A percentile compares a stretch with the other conserved stretches of the same genome.
Evolutionary conservation across 2,113 vertebrate genomes (phyloP).

Genomic region (Peromyscus maniculatus): DNA sequence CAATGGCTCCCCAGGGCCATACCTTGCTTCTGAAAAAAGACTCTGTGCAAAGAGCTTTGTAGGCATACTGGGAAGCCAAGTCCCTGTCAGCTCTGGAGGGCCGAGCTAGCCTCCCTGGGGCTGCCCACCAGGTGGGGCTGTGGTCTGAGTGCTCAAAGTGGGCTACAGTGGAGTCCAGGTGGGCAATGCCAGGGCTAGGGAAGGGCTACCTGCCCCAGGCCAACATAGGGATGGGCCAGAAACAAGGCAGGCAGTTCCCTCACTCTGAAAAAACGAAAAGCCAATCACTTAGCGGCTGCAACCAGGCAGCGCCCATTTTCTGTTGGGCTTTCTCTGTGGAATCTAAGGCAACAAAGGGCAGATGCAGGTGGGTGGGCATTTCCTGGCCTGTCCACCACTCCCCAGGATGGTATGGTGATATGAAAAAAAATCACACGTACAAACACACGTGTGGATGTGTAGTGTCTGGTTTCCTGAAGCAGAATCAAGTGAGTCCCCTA

Average conservation of each 20-base stretch:
- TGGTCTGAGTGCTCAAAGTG: rapidly evolving
- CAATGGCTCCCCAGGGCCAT: background rate
- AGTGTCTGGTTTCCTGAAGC: constrained; percentile 13
- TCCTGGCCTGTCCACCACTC: background rate
- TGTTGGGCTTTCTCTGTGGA: constrained; percentile 45
- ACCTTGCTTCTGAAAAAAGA: background rate
- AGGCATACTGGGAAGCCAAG: background rate
- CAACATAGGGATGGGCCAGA: background rate
- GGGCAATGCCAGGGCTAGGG: background rate
- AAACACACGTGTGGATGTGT: background rate
- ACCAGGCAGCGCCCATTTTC: constrained; percentile 30
- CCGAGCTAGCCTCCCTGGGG: background rate
- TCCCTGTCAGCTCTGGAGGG: background rate
- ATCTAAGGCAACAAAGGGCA: constrained; percentile 73
- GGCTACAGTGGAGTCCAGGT: background rate
- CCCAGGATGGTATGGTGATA: rapidly evolving
- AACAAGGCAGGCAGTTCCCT: background rate
- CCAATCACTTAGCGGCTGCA: background rate
- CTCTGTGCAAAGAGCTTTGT: constrained; percentile 38
- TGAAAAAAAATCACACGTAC: background rate
- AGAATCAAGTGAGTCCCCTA: background rate
- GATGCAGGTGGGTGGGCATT: constrained; percentile 15
- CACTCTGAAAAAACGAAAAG: background rate
- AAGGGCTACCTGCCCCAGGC: background rate
- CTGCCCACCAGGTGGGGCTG: background rate